A percentile compares a stretch with the other conserved stretches of the same genome.
These are phyloP conservation scores for Lepidocyrtinus sp. DNA, from an alignment of 2,888 invertebrate genomes.

Conservation along the genomic window DNA sequence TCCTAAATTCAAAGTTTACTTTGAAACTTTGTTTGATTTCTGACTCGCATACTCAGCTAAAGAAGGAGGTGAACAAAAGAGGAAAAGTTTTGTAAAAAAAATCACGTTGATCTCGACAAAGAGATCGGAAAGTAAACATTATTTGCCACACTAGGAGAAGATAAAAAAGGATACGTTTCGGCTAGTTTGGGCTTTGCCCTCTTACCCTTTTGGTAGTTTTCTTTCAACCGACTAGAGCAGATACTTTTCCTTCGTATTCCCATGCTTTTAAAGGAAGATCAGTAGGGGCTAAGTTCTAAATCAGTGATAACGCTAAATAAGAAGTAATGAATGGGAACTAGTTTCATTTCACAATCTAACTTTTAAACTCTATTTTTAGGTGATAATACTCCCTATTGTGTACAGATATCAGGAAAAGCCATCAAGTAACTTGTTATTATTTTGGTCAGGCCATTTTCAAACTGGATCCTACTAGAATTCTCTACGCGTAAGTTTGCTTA, in stretches of 20 bases:
- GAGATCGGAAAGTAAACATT: slow-evolving; percentile 16
- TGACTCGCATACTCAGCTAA: slow-evolving; percentile 20
- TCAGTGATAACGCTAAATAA: background rate
- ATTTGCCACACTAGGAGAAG: slow-evolving; percentile 1
- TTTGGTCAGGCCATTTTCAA: background rate
- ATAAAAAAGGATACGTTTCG: background rate
- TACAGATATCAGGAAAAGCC: background rate
- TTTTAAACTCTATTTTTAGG: slow-evolving; percentile 3
- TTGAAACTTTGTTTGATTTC: slow-evolving; percentile 44
- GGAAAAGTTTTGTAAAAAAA: slow-evolving; percentile 14
- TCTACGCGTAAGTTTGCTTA: too few relatives aligned
- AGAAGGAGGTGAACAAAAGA: slow-evolving; percentile 6
- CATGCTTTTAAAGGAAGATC: too few relatives aligned
- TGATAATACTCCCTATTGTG: too few relatives aligned
- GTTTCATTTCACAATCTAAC: background rate
- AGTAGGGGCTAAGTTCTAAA: too few relatives aligned
- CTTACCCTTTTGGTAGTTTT: too few relatives aligned
- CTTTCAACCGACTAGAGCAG: too few relatives aligned
- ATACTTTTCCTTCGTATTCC: too few relatives aligned
- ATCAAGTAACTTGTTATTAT: slow-evolving; percentile 2
- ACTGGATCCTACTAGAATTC: background rate
- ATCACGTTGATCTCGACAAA: slow-evolving; percentile 17
- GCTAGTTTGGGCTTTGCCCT: background rate
- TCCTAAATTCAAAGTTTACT: slow-evolving; percentile 41
- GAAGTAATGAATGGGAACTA: background rate